These are phyloP conservation scores for Portunus trituberculatus DNA, from an alignment of 1,140 invertebrate species.

Conservation along the genomic window DNA sequence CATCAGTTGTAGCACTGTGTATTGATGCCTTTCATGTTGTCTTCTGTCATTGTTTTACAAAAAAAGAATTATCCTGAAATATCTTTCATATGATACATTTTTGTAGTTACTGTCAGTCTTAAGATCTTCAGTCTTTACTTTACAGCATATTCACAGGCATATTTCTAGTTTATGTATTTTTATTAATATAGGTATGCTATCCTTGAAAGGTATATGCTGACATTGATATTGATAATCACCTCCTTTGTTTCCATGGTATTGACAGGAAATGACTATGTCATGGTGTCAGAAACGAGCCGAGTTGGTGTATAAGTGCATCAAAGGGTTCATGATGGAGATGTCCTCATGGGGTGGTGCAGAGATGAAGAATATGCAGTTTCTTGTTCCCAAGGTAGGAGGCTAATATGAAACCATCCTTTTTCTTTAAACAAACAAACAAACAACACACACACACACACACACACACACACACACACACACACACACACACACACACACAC, in stretches of 20 bases:
- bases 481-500: not conserved
- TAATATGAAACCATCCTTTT: not conserved
- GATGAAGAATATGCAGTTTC: slow-evolving; percentile 92
- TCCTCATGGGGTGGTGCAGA: slow-evolving; percentile 92
- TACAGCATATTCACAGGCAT: not conserved
- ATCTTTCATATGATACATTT: not conserved
- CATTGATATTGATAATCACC: no score
- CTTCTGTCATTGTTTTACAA: no score
- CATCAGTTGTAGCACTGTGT: no score
- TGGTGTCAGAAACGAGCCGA: slow-evolving; percentile 98
- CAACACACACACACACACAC: not conserved
- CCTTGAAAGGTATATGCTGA: no score
- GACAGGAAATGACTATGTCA: slow-evolving; percentile 93
- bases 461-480: no score
- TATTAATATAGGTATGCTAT: no score
- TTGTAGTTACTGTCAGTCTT: not conserved
- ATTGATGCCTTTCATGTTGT: no score
- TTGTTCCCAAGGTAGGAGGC: slow-evolving; percentile 86
- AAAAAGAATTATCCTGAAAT: no score
- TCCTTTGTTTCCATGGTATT: not conserved
- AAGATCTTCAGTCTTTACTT: not conserved
- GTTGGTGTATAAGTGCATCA: slow-evolving; percentile 98
- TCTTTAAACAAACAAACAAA: slow-evolving; percentile 38
- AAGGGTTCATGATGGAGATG: slow-evolving; percentile 99
- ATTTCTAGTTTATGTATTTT: no score